phyloP scores from a whole-genome alignment of 2,113 vertebrate genomes.

The Anas platyrhynchos region DNA sequence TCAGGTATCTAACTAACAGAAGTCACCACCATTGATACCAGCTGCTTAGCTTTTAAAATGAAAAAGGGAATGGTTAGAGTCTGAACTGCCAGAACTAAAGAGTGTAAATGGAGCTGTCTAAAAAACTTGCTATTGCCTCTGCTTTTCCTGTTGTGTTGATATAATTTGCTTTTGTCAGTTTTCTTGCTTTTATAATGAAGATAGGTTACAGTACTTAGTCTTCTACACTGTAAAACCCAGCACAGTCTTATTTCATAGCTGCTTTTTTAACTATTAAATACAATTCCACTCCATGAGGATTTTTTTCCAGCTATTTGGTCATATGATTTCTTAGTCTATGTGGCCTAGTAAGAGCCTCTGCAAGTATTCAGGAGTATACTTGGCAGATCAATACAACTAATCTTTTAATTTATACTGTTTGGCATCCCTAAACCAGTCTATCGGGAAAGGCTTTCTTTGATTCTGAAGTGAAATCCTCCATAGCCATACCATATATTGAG shows the following conservation, averaged over 20 bases:
- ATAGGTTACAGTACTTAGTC: not conserved
- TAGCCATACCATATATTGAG: not conserved
- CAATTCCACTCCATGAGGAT: not conserved
- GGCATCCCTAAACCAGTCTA: not conserved
- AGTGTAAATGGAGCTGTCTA: too few species aligned
- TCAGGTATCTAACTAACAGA: not conserved
- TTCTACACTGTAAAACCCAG: not conserved
- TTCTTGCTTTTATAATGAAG: not conserved
- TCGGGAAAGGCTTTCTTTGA: not conserved
- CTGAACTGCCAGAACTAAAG: not conserved
- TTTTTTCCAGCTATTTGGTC: not conserved
- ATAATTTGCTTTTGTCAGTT: not conserved
- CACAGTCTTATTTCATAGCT: not conserved
- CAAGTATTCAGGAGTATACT: not conserved
- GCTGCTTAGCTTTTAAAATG: not conserved
- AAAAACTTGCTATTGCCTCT: not conserved
- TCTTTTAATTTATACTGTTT: not conserved
- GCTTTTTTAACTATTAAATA: not conserved
- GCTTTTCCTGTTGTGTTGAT: not conserved
- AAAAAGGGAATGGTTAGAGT: not conserved
- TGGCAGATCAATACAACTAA: not conserved
- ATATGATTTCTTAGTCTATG: not conserved
- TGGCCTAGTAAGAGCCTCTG: not conserved
- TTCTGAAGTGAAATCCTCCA: not conserved
- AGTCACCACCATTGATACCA: not conserved